Evolutionary conservation across 2,888 invertebrate genomes (phyloP).

Genomic region (Clistopyga incitator): DNA sequence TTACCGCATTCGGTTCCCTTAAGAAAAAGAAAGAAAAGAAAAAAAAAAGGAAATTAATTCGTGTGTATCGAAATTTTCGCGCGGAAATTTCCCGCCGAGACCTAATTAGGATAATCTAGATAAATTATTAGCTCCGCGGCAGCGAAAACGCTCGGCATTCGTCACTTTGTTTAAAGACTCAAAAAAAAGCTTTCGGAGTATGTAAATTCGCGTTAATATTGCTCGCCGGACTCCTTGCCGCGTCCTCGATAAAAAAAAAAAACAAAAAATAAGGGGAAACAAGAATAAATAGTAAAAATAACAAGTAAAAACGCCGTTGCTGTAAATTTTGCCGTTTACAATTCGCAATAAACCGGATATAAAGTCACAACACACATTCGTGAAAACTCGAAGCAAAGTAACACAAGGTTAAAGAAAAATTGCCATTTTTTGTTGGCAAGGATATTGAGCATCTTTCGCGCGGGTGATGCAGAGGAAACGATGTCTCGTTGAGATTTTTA

Average conservation of each 20-base stretch:
- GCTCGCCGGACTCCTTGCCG: constrained; percentile 62
- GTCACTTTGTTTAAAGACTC: background rate
- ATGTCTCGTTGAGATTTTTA: constrained; percentile 25
- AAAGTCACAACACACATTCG: constrained; percentile 37
- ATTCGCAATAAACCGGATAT: constrained; percentile 56
- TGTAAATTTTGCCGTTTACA: constrained; percentile 62
- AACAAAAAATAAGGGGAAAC: too few relatives aligned
- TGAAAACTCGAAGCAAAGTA: constrained; percentile 19
- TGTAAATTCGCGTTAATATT: constrained; percentile 21
- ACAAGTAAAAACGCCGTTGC: constrained; percentile 46
- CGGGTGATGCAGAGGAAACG: constrained; percentile 8
- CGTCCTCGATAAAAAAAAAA: constrained; percentile 25
- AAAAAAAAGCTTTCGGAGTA: constrained; percentile 20
- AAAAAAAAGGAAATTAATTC: constrained; percentile 13
- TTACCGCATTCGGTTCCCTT: constrained; percentile 16
- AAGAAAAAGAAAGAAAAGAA: background rate
- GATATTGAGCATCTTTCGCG: constrained; percentile 38
- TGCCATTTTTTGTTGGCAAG: background rate
- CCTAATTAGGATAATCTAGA: constrained; percentile 20
- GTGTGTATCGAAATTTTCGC: constrained; percentile 19
- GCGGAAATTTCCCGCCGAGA: constrained; percentile 49
- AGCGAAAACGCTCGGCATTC: constrained; percentile 21
- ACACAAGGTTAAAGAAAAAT: constrained; percentile 18
- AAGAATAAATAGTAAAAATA: too few relatives aligned
- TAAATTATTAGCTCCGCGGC: constrained; percentile 49